Evolutionary conservation across 2,797 vertebrate genomes (phyloP), one percentile per base, ranked within the genome.

Genomic region (Sebastiscus albofasciatus): DNA sequence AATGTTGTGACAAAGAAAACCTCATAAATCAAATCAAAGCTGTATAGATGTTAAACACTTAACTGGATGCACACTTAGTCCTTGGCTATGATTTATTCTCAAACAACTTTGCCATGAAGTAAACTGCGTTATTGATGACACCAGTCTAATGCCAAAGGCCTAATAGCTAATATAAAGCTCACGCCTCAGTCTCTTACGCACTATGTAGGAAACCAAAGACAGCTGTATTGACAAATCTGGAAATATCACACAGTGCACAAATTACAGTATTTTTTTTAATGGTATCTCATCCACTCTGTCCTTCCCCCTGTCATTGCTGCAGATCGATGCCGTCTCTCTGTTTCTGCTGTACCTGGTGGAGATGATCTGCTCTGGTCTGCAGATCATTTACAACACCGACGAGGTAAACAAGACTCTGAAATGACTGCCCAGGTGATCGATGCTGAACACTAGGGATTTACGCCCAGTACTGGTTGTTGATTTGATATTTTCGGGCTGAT

Each of bases 361-460:
- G 95, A 99, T 99, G 98, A 99, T 98, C 90, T 97, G 97, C 90
- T 99, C 98, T 0, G 98, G 97, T 39, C 96, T 99, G 71, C 98
- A 99, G 95, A 98, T 99, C 90, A 96, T 99, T 95, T 99, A 99
- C 95, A 99, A 99, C 94, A 99, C 97, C 1, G 98, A 99, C 83
- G 98, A 99, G 98, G 98, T 99, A 97, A 94, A 87, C 78, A 73
- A 46, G 34, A 64, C 70, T 9, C 68, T 49, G 4, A 54, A 78
- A 82, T 71, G 42, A 64, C 65, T 70, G 56, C 66, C 14, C 9
- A 36, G 18, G 5, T 27, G 69, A 87, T 90, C 66, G 1, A 72
- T 81, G 68, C 31, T 58, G 18, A 22, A 68, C 72, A 59, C 33
- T 2, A 22, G 34, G 64, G 74, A 81, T 86, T 83, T 65, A 27